These are phyloP conservation scores for Catocala fraxini DNA, from an alignment of 2,888 invertebrate genomes.

Conservation along the genomic window DNA sequence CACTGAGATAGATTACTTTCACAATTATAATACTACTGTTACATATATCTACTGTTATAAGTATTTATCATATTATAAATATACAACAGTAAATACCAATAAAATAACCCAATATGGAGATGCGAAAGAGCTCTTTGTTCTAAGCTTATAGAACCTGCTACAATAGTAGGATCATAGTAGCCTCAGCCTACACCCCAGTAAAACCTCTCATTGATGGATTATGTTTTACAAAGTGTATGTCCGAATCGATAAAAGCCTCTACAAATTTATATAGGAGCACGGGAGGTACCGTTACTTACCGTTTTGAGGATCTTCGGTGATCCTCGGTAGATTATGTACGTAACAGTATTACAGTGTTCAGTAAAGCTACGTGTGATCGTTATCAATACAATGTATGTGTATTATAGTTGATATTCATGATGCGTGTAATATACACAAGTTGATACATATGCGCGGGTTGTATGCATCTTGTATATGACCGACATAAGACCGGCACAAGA, in stretches of 20 bases:
- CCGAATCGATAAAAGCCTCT: conserved; percentile 1
- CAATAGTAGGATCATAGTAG: background rate
- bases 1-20: too few relatives aligned
- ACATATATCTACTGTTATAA: background rate
- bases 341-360: background rate
- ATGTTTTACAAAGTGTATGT: conserved; percentile 1
- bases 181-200: background rate
- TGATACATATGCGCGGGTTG: too few relatives aligned
- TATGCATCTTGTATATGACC: too few relatives aligned
- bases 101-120: background rate
- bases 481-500: too few relatives aligned
- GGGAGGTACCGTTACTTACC: background rate
- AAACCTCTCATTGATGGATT: background rate
- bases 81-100: background rate
- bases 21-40: too few relatives aligned
- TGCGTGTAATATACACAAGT: too few relatives aligned
- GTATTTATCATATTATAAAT: background rate
- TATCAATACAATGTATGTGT: too few relatives aligned
- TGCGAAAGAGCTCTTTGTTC: background rate
- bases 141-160: background rate
- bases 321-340: conserved; percentile 2
- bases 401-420: too few relatives aligned
- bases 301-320: conserved; percentile 1
- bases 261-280: background rate
- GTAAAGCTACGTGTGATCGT: background rate